Conservation (phyloP, 2,797 vertebrate species). For the Melanotaenia parkinsoni region DNA sequence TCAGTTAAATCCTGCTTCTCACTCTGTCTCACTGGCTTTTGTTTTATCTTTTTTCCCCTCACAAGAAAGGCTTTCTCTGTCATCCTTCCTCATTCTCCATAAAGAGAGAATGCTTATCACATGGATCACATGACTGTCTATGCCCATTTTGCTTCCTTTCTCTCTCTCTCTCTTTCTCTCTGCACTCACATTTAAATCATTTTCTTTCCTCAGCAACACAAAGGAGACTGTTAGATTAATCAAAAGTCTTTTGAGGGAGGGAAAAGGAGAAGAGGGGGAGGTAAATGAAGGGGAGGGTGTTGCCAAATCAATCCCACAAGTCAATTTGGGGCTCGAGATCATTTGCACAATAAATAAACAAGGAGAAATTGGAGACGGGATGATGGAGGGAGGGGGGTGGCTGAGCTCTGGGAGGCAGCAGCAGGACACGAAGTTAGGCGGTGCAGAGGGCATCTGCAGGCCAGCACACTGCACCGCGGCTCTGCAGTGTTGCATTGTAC, state of each 20-base stretch:
- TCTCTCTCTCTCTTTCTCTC: neutral
- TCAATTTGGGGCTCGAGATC: constrained; percentile 74
- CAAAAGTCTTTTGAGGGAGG: constrained; percentile 66
- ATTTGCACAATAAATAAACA: constrained; percentile 74
- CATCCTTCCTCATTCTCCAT: constrained; percentile 27
- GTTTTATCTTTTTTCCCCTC: constrained; percentile 18
- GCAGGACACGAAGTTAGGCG: constrained; percentile 50
- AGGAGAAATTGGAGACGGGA: constrained; percentile 53
- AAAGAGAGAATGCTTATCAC: constrained; percentile 46
- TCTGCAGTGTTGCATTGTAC: constrained; percentile 41
- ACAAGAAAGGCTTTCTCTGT: neutral
- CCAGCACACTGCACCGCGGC: constrained; percentile 35
- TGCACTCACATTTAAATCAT: constrained; percentile 32
- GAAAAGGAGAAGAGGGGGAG: constrained; percentile 33
- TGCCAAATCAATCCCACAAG: constrained; percentile 73
- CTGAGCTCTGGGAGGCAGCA: neutral
- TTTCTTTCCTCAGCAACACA: constrained; percentile 16
- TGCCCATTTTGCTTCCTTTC: constrained; percentile 21
- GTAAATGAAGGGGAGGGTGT: constrained; percentile 44
- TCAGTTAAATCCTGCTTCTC: constrained; percentile 19
- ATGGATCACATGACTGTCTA: constrained; percentile 47
- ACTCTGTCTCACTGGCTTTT: constrained; percentile 7
- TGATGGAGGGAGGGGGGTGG: neutral
- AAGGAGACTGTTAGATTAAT: constrained; percentile 66
- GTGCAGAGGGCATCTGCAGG: constrained; percentile 63